Evolutionary conservation across 2,113 vertebrate species (phyloP), one percentile per base, ranked within the genome.

Genomic region (Baryphthengus martii): DNA sequence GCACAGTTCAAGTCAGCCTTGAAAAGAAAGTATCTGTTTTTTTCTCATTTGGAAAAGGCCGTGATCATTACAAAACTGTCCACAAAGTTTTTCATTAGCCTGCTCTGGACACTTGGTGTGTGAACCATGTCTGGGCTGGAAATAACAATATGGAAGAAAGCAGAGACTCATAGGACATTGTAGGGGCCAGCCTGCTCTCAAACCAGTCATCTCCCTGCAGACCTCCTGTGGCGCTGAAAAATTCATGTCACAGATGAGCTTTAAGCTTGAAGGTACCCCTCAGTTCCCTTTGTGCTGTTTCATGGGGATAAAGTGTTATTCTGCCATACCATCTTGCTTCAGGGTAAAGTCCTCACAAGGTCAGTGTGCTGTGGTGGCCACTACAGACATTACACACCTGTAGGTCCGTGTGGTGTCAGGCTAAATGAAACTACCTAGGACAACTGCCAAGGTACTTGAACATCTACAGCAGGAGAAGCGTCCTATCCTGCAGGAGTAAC

Each of bases 191-290:
- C 4, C 18, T 1, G 0, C 13, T 59, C 33, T 37, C 16, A 58
- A 17, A 7, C 33, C 19, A 33, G 52, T 24, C 23, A 13, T n/a
- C 33, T 44, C 23, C 35, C 49, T 42, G 59, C n/a, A 45, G 25
- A 63, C 3, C 10, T 24, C 10, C 15, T 42, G 14, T 1, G 3
- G 20, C 17, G 55, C 17, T 1, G 3, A 19, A 49, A 56, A 12
- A 31, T 42, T 50, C 21, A 16, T 42, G 31, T 56, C 42, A 37
- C 1, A 0, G 20, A 9, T 33, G 17, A 55, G 24, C 25, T 26
- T 49, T 63, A 42, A 77, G 29, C 47, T 29, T 55, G 45, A 68
- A 62, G 47, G 11, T 35, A 10, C 17, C 14, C 26, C 19, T 31
- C 25, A 35, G 6, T 84, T 65, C 20, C 12, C 35, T 2, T 24